Conservation (phyloP, 2,797 vertebrate species). For the Spheniscus humboldti region DNA sequence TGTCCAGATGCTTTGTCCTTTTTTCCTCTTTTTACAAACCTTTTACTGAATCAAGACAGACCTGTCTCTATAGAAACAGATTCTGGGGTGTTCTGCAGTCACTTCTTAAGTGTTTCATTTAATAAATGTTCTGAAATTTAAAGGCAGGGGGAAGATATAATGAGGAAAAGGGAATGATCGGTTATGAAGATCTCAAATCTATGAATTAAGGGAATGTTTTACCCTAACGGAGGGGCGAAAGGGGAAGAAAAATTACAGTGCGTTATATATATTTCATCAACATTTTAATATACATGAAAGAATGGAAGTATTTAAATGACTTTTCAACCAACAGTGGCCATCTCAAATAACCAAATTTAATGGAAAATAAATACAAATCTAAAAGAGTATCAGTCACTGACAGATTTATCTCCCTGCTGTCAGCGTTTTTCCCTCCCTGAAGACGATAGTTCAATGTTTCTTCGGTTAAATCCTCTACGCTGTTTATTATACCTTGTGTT, state of each 20-base stretch:
- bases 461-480: not conserved
- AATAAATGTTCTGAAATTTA: not conserved
- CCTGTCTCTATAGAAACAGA: conserved; percentile 52
- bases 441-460: not conserved
- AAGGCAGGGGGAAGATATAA: not conserved
- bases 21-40: not conserved
- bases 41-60: not conserved
- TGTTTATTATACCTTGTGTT: accelerated
- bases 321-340: not conserved
- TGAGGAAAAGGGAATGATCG: not conserved
- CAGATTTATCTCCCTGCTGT: not conserved
- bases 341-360: not conserved
- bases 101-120: not conserved
- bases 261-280: not conserved
- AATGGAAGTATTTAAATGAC: not conserved
- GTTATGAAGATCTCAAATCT: not conserved
- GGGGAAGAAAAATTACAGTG: accelerated
- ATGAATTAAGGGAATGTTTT: not conserved
- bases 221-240: accelerated
- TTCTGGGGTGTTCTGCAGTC: not conserved
- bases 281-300: accelerated
- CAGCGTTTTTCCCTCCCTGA: not conserved
- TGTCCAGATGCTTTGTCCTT: not conserved
- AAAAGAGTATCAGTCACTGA: not conserved
- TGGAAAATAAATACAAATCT: not conserved